These are phyloP conservation scores for Dissostichus mawsoni DNA, from an alignment of 2,113 vertebrate genomes.

Conservation along the genomic window DNA sequence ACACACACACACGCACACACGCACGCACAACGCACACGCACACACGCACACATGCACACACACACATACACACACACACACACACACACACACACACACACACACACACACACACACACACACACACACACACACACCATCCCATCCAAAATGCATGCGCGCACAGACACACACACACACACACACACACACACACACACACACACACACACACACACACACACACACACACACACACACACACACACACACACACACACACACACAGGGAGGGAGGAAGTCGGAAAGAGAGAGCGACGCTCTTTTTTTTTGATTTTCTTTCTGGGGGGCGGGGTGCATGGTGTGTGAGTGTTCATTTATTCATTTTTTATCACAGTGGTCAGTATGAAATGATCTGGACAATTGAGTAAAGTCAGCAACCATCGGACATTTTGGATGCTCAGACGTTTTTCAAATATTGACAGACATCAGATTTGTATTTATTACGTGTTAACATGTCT, in stretches of 20 bases:
- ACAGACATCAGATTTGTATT: slow-evolving; percentile 35
- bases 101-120: neutral
- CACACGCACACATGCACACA: neutral
- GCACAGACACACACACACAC: neutral
- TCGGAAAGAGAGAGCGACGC: slow-evolving; percentile 37
- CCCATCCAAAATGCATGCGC: too few species aligned
- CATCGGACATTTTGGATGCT: slow-evolving; percentile 32
- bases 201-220: neutral
- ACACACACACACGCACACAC: neutral
- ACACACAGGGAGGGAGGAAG: neutral
- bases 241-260: neutral
- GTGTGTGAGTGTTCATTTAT: slow-evolving; percentile 19
- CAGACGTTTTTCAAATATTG: slow-evolving; percentile 56
- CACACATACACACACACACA: neutral
- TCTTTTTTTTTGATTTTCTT: slow-evolving; percentile 31
- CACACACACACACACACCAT: too few species aligned
- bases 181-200: neutral
- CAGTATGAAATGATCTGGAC: slow-evolving; percentile 38
- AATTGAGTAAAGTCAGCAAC: slow-evolving; percentile 31
- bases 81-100: neutral
- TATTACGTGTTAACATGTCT: slow-evolving; percentile 44
- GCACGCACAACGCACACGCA: too few species aligned
- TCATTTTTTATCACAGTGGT: slow-evolving; percentile 30
- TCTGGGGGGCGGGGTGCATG: neutral
- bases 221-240: neutral